Evolutionary conservation across 2,113 vertebrate genomes (phyloP), one percentile per base, ranked within the genome.

Genomic region (Serinus canaria): DNA sequence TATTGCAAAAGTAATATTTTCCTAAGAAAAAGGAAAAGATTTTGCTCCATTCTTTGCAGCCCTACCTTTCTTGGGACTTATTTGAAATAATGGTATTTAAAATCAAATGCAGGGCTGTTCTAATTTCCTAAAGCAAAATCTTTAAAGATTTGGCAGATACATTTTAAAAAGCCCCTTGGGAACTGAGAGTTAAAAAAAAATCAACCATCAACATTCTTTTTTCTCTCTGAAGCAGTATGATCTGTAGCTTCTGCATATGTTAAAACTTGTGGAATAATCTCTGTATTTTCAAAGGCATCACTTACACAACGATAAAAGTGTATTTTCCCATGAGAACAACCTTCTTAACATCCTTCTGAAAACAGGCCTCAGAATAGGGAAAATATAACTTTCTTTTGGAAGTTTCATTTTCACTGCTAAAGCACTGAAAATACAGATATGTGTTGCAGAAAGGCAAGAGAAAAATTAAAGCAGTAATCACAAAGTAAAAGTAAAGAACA

Each of bases 91-190:
- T 56, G 46, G 8, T 76, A 49, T 87, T 95, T 91, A 86, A 79
- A 90, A 78, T 69, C 39, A 89, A 91, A 92, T 91, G 41, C 55
- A 87, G 11, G 30, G 4, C 33, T 92, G 60, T 35, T 91, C 69
- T 92, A 85, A 96, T 95, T 96, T 96, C 47, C 66, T 81, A 87
- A 78, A 86, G 30, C 9, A 94, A 94, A 97, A 75, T 87, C 31
- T 68, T 89, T 89, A 91, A 89, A 77, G 52, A 33, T 58, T 83
- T 89, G 80, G 62, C 25, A 96, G 79, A 53, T 46, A 60, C 18
- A 64, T 90, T 88, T 93, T 79, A 9, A 82, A 93, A 89, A 90
- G 15, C 3, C 52, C 31, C 63, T 53, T 50, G 79, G 20, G 64
- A 93, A 58, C 6, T 37, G 35, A 91, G 28, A 85, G 27, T 35